Evolutionary conservation across 2,888 invertebrate species (phyloP).

Genomic region (Coleophora flavipennella): DNA sequence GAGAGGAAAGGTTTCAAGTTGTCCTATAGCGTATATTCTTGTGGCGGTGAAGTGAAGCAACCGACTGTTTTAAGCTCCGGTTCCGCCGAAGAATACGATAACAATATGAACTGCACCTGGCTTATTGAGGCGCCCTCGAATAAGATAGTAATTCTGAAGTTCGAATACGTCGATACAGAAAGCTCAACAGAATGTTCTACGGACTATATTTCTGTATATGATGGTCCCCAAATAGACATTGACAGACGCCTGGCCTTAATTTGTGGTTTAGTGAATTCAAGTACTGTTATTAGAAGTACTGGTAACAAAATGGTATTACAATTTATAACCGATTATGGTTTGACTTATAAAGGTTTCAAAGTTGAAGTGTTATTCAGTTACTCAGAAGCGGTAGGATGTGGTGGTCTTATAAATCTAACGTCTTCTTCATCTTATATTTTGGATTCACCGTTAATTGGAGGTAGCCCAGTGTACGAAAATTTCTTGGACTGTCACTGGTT

Average conservation of each 20-base stretch:
- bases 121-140: constrained; percentile 78
- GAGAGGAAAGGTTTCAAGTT: constrained; percentile 74
- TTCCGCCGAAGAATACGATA: constrained; percentile 54
- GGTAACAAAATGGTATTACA: constrained; percentile 72
- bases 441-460: constrained; percentile 42
- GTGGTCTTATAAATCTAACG: constrained; percentile 75
- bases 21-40: constrained; percentile 73
- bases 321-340: constrained; percentile 51
- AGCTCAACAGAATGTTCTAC: constrained; percentile 55
- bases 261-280: constrained; percentile 76
- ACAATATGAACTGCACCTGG: constrained; percentile 82
- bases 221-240: constrained; percentile 31
- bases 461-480: constrained; percentile 70
- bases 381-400: constrained; percentile 75
- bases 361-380: constrained; percentile 74
- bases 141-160: constrained; percentile 76
- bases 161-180: constrained; percentile 73
- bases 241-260: constrained; percentile 68
- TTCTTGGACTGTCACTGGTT: constrained; percentile 85
- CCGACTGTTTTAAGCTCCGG: constrained; percentile 71
- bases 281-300: constrained; percentile 73
- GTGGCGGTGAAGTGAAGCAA: constrained; percentile 81
- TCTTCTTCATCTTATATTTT: constrained; percentile 41
- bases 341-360: constrained; percentile 67
- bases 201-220: constrained; percentile 77